Conservation (phyloP, 92 coral and sea anemone genomes). For the Porites rus region DNA sequence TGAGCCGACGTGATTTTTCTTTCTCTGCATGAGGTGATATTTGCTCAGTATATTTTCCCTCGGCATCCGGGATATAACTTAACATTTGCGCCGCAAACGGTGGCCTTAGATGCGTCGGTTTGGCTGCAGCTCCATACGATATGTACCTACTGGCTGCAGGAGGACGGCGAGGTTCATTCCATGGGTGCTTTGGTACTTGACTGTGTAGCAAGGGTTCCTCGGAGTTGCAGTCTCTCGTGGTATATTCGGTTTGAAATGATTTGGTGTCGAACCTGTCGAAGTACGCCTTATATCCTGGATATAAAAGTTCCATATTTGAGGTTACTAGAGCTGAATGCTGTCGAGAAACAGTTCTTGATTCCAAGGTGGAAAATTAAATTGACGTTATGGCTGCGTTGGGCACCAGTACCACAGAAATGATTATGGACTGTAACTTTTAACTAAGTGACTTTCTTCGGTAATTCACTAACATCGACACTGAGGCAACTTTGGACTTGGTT, state of each 20-base stretch:
- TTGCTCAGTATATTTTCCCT: not conserved
- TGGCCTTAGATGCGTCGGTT: conserved; percentile 66
- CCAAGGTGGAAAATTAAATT: too few relatives aligned
- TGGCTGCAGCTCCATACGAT: conserved; percentile 19
- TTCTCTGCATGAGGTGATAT: not conserved
- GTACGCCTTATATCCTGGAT: conserved; percentile 42
- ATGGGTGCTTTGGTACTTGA: conserved; percentile 71
- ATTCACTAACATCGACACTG: not conserved
- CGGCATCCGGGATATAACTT: conserved; percentile 36
- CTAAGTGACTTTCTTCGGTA: not conserved
- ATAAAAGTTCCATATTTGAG: conserved; percentile 26
- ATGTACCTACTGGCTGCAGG: conserved; percentile 24
- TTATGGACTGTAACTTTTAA: not conserved
- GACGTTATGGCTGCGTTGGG: too few relatives aligned
- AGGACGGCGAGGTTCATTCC: conserved; percentile 71
- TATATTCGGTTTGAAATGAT: conserved; percentile 74
- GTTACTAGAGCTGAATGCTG: not conserved
- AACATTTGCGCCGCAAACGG: conserved; percentile 79
- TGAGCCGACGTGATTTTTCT: not conserved
- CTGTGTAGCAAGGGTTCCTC: conserved; percentile 56
- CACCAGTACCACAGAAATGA: not conserved
- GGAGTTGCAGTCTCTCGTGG: conserved; percentile 62
- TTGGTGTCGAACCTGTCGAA: conserved; percentile 8
- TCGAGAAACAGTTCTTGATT: not conserved
- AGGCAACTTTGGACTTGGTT: not conserved